Conservation (phyloP, 2,888 invertebrate genomes). For the Archips xylosteana region DNA sequence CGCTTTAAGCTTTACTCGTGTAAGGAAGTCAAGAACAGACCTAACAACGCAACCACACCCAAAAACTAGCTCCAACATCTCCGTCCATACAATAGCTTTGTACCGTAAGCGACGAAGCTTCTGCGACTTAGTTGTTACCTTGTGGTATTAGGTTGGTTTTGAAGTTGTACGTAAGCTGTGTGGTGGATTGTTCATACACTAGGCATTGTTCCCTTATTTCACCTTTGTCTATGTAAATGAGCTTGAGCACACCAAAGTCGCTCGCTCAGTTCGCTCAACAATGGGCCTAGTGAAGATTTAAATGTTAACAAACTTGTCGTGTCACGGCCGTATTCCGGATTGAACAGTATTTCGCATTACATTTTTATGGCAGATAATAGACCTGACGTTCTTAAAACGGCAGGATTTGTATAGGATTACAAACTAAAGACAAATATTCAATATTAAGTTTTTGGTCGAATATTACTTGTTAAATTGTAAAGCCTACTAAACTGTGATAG, state of each 20-base stretch:
- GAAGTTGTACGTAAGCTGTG: slow-evolving; percentile 8
- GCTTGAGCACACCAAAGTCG: slow-evolving; percentile 48
- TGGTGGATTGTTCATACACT: slow-evolving; percentile 51
- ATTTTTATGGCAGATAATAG: background rate
- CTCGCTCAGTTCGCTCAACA: slow-evolving; percentile 45
- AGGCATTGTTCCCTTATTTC: slow-evolving; percentile 61
- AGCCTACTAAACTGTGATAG: too few relatives aligned
- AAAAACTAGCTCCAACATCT: slow-evolving; percentile 28
- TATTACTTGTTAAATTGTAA: too few relatives aligned
- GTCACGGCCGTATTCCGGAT: slow-evolving; percentile 26
- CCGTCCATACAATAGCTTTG: slow-evolving; percentile 24
- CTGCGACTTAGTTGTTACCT: background rate
- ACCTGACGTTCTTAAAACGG: too few relatives aligned
- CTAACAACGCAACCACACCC: slow-evolving; percentile 32
- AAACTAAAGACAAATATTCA: too few relatives aligned
- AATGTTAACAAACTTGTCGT: slow-evolving; percentile 42
- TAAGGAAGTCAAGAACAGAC: slow-evolving; percentile 37
- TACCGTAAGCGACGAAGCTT: slow-evolving; percentile 26
- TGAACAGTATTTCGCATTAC: background rate
- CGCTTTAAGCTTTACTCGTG: slow-evolving; percentile 20
- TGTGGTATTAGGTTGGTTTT: slow-evolving; percentile 7
- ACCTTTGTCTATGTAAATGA: slow-evolving; percentile 65
- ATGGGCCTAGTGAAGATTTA: slow-evolving; percentile 46
- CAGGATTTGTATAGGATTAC: too few relatives aligned
- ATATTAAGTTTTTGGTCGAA: too few relatives aligned